Base-by-base conservation (phyloP, 1,140 invertebrate species). In the Drosophila ercepeae region DNA sequence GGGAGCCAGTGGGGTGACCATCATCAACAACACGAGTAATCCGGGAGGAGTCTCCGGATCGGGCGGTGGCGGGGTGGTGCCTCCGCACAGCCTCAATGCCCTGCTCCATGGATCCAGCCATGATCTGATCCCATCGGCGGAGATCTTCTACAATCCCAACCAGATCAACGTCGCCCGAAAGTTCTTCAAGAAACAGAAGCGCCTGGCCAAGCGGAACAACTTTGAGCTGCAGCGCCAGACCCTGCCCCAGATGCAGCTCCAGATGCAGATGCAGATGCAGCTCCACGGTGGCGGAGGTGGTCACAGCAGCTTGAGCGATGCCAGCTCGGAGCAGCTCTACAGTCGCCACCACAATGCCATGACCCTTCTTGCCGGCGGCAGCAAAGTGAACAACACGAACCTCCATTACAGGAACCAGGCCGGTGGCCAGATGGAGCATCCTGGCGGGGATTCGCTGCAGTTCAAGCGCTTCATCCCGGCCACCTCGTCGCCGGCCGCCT, bases 101-200 rank as follows among this genome's bases (percentile, higher is more conserved):
- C 13, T 42, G 79, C 93, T 11, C 82, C 93, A 60, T 93, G 61
- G 58, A 6, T 64, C 72, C 6, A 75, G 61, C 4, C 89, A 74
- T 21, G 83, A 79, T 25, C 74, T 74, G 9, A 91, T 91, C 57
- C 90, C 90, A 27, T 89, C 94, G 2, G 95, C 95, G 0, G 95
- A 97, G 76, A 94, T 96, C 91, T 98, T 98, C 91, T 98, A 98
- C 83, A 98, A 98, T 92, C 96, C 97, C 0, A 96, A 96, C 83
- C 97, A 98, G 91, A 98, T 96, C 90, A 97, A 96, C 11, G 96
- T 97, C 1, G 97, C 97, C 0, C 94, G 96, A 64, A 97, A 97
- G 78, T 98, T 98, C 91, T 98, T 98, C 90, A 96, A 97, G 64
- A 97, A 97, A 83, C 96, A 97, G 88, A 93, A 95, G 18, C 93